Percentiles rank a stretch among this genome's conserved stretches.
Conservation (phyloP, 2,113 vertebrate genomes). For the Bettongia penicillata region DNA sequence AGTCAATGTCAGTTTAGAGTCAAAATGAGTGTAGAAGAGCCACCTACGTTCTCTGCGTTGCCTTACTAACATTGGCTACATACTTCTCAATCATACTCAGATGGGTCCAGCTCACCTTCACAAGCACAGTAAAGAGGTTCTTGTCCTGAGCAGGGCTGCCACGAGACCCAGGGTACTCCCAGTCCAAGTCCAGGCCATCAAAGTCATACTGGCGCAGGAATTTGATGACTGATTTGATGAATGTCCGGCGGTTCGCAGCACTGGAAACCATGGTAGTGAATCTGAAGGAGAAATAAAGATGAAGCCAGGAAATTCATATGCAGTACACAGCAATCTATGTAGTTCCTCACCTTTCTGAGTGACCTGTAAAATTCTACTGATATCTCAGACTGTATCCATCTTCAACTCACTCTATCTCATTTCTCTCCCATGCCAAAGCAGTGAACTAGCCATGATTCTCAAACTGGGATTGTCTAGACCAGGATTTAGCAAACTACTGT, state of each 20-base stretch:
- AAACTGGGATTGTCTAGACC: too few species aligned
- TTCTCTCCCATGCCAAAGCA: too few species aligned
- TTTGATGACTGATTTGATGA: conserved; percentile 86
- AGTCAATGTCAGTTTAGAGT: too few species aligned
- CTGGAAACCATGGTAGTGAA: conserved; percentile 87
- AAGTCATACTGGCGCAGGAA: conserved; percentile 87
- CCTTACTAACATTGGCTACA: background rate
- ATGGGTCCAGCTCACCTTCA: conserved; percentile 77
- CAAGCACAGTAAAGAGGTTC: conserved; percentile 86
- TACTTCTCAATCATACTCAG: background rate
- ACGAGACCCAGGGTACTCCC: conserved; percentile 90
- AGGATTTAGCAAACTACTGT: too few species aligned
- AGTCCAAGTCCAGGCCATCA: conserved; percentile 91
- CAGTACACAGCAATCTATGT: background rate
- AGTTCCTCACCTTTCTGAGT: background rate
- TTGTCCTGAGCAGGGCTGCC: conserved; percentile 87
- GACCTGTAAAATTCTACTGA: too few species aligned
- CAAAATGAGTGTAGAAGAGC: too few species aligned
- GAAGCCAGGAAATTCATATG: background rate
- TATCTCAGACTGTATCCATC: too few species aligned
- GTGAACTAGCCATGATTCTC: too few species aligned
- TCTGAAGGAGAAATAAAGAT: conserved; percentile 70
- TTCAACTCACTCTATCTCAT: too few species aligned
- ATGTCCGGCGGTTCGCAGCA: conserved; percentile 80
- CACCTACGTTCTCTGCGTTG: background rate